These are phyloP conservation scores for Orycteropus afer DNA, from an alignment of 2,113 vertebrate species.

Conservation along the genomic window DNA sequence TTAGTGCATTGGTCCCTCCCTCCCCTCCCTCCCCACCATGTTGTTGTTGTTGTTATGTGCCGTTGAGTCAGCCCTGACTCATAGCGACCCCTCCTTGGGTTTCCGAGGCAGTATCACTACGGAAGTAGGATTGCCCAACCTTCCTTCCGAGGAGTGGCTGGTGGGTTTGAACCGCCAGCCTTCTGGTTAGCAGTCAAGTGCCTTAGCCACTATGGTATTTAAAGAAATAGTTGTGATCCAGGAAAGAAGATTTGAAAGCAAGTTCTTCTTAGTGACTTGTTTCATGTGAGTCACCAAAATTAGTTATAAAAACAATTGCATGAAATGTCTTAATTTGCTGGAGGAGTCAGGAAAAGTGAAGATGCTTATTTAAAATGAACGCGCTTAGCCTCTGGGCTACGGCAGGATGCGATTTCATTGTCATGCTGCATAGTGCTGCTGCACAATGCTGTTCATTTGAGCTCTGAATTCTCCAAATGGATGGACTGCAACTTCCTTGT, in stretches of 20 bases:
- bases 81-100: no score
- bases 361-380: not conserved
- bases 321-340: not conserved
- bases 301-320: not conserved
- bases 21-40: not conserved
- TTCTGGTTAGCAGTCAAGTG: no score
- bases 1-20: not conserved
- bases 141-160: no score
- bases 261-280: not conserved
- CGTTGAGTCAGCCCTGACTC: no score
- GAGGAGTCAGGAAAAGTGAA: not conserved
- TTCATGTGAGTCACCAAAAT: conserved; percentile 13
- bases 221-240: not conserved
- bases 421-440: not conserved
- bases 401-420: not conserved
- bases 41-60: no score
- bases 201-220: not conserved
- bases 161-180: no score
- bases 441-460: not conserved
- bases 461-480: conserved; percentile 29
- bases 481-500: conserved; percentile 45
- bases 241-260: not conserved
- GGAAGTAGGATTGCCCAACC: no score
- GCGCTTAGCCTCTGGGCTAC: not conserved
- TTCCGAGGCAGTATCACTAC: no score